Base-by-base conservation (phyloP, 2,888 invertebrate species). In the Schizotus pectinicornis region DNA sequence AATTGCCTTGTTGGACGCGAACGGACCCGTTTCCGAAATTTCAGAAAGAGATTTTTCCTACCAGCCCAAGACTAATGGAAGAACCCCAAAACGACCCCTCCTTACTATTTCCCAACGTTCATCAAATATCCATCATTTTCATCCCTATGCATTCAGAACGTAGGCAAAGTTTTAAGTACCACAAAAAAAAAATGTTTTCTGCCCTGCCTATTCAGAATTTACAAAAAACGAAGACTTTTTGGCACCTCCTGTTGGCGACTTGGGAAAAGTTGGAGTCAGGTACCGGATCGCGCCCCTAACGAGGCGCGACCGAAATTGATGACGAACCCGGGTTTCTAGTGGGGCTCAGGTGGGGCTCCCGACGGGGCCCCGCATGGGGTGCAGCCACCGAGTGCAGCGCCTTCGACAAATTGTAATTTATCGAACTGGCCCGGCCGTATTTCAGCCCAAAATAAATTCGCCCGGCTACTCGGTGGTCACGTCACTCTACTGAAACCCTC, bases 351-450 rank as follows among this genome's bases (percentile, higher is more conserved):
- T 74, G 74, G 73, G 70, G 73, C 72, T 62, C 58, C 71, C 70
- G 68, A 74, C 72, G 71, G 76, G 59, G 66, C 76, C 65, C 77
- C 62, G 73, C 76, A 74, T 77, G 76, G 72, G 76, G 75, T 68
- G 74, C 67, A 74, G 76, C 77, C 76, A 75, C 75, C 71, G 75
- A 67, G 70, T 65, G 69, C 65, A 72, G 70, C 71, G 61, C 47
- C 67, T 77, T 77, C 78, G 79, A 79, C 79, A 79, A 79, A 79
- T 79, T 79, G 77, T 79, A 79, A 79, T 79, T 79, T 79, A 79
- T 78, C 69, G 73, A 69, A 69, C 61, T 67, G 59, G 62, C 67
- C 67, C 61, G 64, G 59, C 68, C 68, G 51, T 39, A 53, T 61
- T 61, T 73, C 67, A 65, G 61, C 61, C 71, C 66, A 68, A 67